A percentile compares a stretch with the other conserved stretches of the same genome.
These are phyloP conservation scores for Sebastolobus alascanus DNA, from an alignment of 2,797 vertebrate species.

Conservation along the genomic window DNA sequence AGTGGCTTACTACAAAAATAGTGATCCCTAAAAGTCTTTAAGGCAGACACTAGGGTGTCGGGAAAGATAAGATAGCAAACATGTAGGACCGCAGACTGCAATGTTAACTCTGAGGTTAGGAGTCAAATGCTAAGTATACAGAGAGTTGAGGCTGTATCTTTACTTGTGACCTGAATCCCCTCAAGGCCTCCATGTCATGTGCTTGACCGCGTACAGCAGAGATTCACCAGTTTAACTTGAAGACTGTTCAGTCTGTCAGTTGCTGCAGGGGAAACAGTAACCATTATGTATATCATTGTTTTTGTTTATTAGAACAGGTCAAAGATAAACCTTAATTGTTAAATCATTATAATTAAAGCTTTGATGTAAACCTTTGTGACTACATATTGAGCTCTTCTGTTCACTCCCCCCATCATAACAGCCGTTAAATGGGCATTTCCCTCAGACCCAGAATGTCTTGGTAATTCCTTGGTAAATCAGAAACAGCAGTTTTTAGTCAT, in stretches of 20 bases:
- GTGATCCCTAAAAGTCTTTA: too few relatives aligned
- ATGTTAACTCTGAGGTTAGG: not conserved
- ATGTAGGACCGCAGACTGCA: not conserved
- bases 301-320: not conserved
- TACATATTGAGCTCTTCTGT: not conserved
- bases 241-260: not conserved
- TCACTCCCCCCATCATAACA: not conserved
- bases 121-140: slow-evolving; percentile 15
- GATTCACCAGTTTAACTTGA: slow-evolving; percentile 24
- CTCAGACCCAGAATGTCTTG: not conserved
- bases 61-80: not conserved
- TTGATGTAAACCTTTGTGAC: not conserved
- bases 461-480: not conserved
- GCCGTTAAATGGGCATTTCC: not conserved
- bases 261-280: not conserved
- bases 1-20: too few relatives aligned
- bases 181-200: slow-evolving; percentile 40
- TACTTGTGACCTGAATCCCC: slow-evolving; percentile 53
- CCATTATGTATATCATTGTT: not conserved
- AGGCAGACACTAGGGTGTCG: not conserved
- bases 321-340: not conserved
- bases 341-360: not conserved
- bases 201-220: slow-evolving; percentile 37
- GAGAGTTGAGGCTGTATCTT: slow-evolving; percentile 26
- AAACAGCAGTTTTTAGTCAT: slow-evolving; percentile 1